phyloP scores from a whole-genome alignment of 2,113 vertebrate species.

The Accipiter virgatus region DNA sequence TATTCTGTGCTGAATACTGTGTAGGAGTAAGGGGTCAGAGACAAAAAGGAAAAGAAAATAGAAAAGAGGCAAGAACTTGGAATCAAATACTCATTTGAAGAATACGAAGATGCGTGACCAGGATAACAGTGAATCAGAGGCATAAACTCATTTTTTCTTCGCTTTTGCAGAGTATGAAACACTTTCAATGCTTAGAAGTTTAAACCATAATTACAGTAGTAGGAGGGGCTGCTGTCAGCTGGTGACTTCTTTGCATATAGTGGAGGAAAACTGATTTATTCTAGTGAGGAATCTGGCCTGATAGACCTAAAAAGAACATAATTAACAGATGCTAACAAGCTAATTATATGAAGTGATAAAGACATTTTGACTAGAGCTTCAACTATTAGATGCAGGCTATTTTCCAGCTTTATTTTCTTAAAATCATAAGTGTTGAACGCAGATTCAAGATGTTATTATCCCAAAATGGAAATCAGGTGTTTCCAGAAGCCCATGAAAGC shows the following conservation, averaged over 20 bases:
- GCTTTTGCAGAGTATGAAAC: background rate
- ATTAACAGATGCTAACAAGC: background rate
- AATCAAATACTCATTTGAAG: background rate
- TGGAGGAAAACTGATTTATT: background rate
- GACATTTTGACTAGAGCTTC: background rate
- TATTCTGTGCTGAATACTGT: background rate
- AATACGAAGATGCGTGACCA: background rate
- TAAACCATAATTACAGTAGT: background rate
- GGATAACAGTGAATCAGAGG: slow-evolving; percentile 29
- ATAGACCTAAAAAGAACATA: background rate
- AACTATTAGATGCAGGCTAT: background rate
- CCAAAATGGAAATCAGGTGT: background rate
- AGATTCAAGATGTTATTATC: background rate
- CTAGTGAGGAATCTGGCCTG: background rate
- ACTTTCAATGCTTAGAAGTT: background rate
- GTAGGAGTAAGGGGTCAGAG: slow-evolving; percentile 9
- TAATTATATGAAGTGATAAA: background rate
- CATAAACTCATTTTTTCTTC: background rate
- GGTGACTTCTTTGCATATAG: background rate
- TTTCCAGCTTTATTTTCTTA: background rate
- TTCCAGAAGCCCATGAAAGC: background rate
- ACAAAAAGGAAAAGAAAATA: background rate
- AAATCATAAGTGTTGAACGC: background rate
- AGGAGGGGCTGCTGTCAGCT: background rate
- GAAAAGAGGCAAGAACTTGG: background rate